phyloP scores from a whole-genome alignment of 2,113 vertebrate species.

The Myrmecophaga tridactyla region DNA sequence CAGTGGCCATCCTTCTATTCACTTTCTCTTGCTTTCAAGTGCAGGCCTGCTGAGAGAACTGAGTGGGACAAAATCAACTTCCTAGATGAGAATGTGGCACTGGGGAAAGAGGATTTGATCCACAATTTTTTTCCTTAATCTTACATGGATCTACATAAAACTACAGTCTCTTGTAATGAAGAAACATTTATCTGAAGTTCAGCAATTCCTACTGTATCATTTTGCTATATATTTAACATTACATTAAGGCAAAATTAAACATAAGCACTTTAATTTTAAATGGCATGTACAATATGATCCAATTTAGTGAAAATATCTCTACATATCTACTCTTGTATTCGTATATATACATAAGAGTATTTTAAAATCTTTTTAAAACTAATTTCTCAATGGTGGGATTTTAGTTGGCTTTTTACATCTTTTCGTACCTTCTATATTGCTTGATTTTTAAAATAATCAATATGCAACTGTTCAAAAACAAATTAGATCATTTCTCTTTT shows the following conservation, averaged over 20 bases:
- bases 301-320: background rate
- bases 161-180: background rate
- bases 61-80: background rate
- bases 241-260: background rate
- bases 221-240: background rate
- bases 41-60: background rate
- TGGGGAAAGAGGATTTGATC: background rate
- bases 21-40: background rate
- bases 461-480: background rate
- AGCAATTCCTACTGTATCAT: background rate
- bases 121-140: background rate
- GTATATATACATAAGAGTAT: background rate
- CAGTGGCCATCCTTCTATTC: background rate
- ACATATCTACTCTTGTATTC: background rate
- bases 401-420: background rate
- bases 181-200: background rate
- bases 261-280: background rate
- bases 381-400: background rate
- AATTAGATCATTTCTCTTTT: background rate
- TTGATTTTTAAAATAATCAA: background rate
- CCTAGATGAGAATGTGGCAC: background rate
- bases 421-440: background rate
- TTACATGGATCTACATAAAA: background rate
- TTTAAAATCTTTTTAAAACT: background rate
- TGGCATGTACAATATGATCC: background rate